Evolutionary conservation across 2,113 vertebrate species (phyloP).

Genomic region (Poeciliopsis retropinna): DNA sequence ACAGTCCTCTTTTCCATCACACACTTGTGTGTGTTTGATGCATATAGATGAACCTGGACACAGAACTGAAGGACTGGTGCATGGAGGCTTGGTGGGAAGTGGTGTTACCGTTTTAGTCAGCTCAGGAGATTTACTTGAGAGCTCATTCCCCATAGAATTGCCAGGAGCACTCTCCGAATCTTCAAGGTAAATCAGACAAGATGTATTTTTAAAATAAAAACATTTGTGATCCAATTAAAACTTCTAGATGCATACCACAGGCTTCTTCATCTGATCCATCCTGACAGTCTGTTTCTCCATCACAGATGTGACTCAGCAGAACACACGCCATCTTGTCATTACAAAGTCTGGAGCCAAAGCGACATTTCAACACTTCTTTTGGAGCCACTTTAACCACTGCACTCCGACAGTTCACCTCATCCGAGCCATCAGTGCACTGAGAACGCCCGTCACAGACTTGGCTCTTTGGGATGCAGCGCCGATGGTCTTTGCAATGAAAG

Average conservation of each 20-base stretch:
- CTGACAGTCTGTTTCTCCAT: constrained; percentile 83
- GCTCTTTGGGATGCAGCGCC: constrained; percentile 65
- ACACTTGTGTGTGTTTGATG: neutral
- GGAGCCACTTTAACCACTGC: neutral
- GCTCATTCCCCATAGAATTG: neutral
- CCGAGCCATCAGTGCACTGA: constrained; percentile 85
- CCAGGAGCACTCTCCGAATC: neutral
- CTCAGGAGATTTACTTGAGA: neutral
- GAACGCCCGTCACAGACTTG: constrained; percentile 82
- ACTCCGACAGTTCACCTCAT: constrained; percentile 78
- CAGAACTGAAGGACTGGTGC: neutral
- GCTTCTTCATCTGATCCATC: constrained; percentile 84
- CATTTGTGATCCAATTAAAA: neutral
- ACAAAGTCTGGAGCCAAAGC: constrained; percentile 69
- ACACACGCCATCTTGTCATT: constrained; percentile 76
- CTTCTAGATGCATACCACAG: constrained; percentile 27
- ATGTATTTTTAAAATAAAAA: too few species aligned
- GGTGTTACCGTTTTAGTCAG: neutral
- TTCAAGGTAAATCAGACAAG: neutral
- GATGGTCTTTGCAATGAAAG: constrained; percentile 80
- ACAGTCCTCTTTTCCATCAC: neutral
- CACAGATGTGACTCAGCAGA: constrained; percentile 78
- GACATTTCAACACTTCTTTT: constrained; percentile 51
- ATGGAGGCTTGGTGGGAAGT: neutral
- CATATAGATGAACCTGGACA: neutral